Base-by-base conservation (phyloP, 2,113 vertebrate species). In the Cyprichromis sp. region DNA sequence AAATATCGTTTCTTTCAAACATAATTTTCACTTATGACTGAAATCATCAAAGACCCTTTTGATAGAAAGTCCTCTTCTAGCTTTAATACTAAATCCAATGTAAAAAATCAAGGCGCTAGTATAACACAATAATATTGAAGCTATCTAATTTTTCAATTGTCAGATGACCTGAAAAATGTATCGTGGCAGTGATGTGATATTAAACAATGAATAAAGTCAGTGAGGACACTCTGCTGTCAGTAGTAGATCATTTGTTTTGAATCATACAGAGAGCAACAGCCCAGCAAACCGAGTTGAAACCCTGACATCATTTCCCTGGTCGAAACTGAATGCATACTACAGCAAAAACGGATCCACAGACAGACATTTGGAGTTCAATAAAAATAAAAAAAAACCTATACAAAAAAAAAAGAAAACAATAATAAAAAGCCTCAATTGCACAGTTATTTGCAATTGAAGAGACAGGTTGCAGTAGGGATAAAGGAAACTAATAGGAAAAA, bases 321-420 rank as follows among this genome's bases (percentile, higher is more conserved):
- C 0, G n/a, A 54, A 54, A 54, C 52, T 54, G 21, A 55, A 55
- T 55, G 54, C 54, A 26, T 55, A 26, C 2, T 55, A 13, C 0
- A 0, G 54, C 21, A 26, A 26, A 26, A 55, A 26, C 1, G 0
- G 4, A 26, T 55, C 54, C 21, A 0, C 11, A 55, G 53, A 55
- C 53, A 55, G 47, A 50, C 21, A 55, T 55, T 55, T 24, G 53
- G 53, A 13, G 11, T 55, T 55, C 6, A 55, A 26, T 7, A 55
- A 55, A 55, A 29, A 57, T 1, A 9, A 16, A 29, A 55, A 24
- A 12, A 8, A 55, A 24, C 2, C 0, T 8, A 55, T 8, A 26
- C 2, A 57, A 57, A 57, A 26, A 8, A 14, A 0, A 1, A 0
- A 1, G 21, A 59, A 59, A 59, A 61, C 26, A 31, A 61, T 61